phyloP scores from a whole-genome alignment of 2,113 vertebrate genomes.

The Oxyura jamaicensis region DNA sequence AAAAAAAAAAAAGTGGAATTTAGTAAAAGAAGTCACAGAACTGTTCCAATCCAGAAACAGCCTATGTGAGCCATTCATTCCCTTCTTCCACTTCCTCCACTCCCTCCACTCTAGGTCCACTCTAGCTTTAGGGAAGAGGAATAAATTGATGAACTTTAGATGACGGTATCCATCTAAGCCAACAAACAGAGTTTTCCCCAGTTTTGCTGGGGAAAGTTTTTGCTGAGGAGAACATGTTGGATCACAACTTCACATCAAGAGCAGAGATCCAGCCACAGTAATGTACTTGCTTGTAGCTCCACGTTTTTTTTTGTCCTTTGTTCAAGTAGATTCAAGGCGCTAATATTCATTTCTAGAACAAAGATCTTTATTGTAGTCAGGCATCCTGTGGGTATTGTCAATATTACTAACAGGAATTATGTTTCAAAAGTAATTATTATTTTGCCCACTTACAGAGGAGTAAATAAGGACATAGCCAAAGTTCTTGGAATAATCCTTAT shows the following conservation, averaged over 20 bases:
- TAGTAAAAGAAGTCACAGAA: not conserved
- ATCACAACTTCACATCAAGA: not conserved
- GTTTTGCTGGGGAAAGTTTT: not conserved
- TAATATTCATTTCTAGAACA: not conserved
- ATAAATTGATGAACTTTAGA: not conserved
- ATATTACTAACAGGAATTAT: not conserved
- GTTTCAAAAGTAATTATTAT: not conserved
- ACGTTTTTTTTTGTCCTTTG: not conserved
- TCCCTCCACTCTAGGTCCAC: not conserved
- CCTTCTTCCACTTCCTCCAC: not conserved
- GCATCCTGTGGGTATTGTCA: not conserved
- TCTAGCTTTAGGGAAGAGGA: not conserved
- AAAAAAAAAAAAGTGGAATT: not conserved
- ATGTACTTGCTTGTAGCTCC: not conserved
- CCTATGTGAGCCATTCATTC: not conserved
- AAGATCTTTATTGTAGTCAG: not conserved
- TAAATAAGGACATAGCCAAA: not conserved
- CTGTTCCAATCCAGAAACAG: not conserved
- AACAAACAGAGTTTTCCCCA: not conserved
- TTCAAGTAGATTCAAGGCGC: not conserved
- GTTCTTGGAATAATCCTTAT: not conserved
- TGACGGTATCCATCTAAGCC: not conserved
- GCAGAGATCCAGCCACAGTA: not conserved
- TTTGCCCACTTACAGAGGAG: not conserved
- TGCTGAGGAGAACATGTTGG: not conserved